A percentile compares a stretch with the other conserved stretches of the same genome.
phyloP scores from a whole-genome alignment of 2,888 invertebrate genomes.

The Thelaira solivaga region DNA sequence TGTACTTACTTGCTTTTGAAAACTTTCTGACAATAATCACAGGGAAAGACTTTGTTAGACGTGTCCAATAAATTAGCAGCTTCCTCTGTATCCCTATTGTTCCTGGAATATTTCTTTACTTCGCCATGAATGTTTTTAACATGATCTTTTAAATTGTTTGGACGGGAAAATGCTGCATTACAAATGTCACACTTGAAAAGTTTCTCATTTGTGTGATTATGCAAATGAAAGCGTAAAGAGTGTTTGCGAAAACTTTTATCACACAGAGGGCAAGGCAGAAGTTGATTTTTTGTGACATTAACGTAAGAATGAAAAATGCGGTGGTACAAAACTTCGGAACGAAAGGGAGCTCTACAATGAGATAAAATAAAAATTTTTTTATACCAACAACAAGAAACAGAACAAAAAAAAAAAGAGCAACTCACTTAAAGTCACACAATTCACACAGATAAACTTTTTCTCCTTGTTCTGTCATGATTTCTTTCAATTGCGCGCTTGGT shows the following conservation, averaged over 20 bases:
- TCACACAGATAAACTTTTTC: slow-evolving; percentile 66
- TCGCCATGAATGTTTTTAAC: slow-evolving; percentile 78
- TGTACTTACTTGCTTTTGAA: slow-evolving; percentile 78
- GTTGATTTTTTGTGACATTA: slow-evolving; percentile 68
- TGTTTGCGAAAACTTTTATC: slow-evolving; percentile 81
- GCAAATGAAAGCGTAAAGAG: slow-evolving; percentile 83
- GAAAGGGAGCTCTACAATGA: slow-evolving; percentile 80
- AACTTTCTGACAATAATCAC: slow-evolving; percentile 77
- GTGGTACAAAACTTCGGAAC: slow-evolving; percentile 86
- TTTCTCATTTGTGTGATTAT: slow-evolving; percentile 86
- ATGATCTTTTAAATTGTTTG: slow-evolving; percentile 83
- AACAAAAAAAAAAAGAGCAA: neutral
- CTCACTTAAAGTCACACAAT: slow-evolving; percentile 69
- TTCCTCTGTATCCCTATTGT: neutral
- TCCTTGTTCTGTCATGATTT: neutral
- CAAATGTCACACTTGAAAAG: slow-evolving; percentile 83
- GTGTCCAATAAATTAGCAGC: neutral
- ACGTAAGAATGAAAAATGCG: slow-evolving; percentile 81
- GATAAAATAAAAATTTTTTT: too few species aligned
- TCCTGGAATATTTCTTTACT: neutral
- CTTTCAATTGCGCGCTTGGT: neutral
- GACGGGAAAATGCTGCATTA: slow-evolving; percentile 81
- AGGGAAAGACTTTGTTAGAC: slow-evolving; percentile 65
- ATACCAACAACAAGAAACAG: neutral
- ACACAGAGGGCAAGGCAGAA: slow-evolving; percentile 82